Conservation (phyloP, 2,888 invertebrate species). For the Hirtodrosophila histrioides region DNA sequence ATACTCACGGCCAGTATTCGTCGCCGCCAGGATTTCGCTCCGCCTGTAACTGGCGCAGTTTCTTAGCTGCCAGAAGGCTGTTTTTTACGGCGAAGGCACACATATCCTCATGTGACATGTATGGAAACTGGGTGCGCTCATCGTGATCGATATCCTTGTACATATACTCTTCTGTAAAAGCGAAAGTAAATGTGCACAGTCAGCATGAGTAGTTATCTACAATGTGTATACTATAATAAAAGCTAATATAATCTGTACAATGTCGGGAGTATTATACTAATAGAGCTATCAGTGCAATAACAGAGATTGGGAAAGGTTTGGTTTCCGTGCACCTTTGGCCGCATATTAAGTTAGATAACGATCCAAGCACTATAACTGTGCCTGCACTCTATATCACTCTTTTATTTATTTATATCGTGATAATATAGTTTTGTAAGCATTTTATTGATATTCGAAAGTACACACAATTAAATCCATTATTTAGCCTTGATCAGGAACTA, state of each 20-base stretch:
- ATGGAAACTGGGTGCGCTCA: conserved; percentile 40
- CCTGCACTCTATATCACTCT: too few relatives aligned
- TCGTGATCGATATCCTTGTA: conserved; percentile 46
- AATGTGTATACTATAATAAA: neutral
- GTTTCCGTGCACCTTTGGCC: conserved; percentile 20
- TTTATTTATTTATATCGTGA: too few relatives aligned
- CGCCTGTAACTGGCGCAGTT: conserved; percentile 89
- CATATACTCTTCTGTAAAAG: conserved; percentile 49
- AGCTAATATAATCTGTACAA: neutral
- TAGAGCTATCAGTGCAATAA: neutral
- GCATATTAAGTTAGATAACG: neutral
- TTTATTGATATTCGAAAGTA: too few relatives aligned
- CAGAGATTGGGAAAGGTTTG: neutral
- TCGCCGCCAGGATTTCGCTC: conserved; percentile 85
- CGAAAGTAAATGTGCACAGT: conserved; percentile 22
- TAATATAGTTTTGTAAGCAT: too few relatives aligned
- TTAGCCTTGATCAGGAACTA: too few relatives aligned
- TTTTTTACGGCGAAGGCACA: conserved; percentile 55
- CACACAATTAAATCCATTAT: too few relatives aligned
- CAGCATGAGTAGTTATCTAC: conserved; percentile 41
- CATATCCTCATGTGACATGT: conserved; percentile 76
- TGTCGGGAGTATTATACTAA: neutral
- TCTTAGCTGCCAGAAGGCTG: conserved; percentile 86
- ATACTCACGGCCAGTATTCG: conserved; percentile 80
- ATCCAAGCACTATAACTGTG: too few relatives aligned